Base-by-base conservation (phyloP, 2,113 vertebrate species). In the Coracopsis vasa region DNA sequence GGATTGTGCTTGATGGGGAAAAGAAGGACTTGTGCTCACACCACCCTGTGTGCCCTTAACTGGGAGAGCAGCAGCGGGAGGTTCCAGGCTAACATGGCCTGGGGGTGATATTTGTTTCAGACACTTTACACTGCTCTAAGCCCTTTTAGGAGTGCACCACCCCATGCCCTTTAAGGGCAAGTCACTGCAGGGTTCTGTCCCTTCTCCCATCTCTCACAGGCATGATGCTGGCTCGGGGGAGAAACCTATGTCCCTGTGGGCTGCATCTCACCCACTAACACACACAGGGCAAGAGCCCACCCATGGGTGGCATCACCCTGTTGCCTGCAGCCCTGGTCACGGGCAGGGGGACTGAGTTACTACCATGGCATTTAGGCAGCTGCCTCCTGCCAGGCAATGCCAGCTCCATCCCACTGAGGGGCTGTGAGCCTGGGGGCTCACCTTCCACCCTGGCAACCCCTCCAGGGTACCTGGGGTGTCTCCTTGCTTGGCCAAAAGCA, bases 241-340 rank as follows among this genome's bases (percentile, higher is more conserved):
- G 47, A 0, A 3, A 35, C 37, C 21, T 44, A 4, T 2, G 20
- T 60, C 8, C 54, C 41, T 5, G 0, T 7, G 48, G 31, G 35
- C 69, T 53, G 12, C 28, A 23, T 71, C 41, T 83, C 47, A 80
- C 35, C 28, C 45, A 56, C 24, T 53, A 69, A 41, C 3, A 1
- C 13, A 6, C 9, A 3, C 10, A 28, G 37, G 61, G 61, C 25
- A 53, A 41, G 33, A 74, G 10, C 37, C 37, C 37, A 53, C 13
- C 33, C 2, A 1, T 0, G 5, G 11, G 10, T 24, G 58, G 7
- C 44, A 83, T 25, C 0, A 0, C 8, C 24, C 33, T 19, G 20
- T 10, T 47, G 4, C 15, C 65, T 44, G 65, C 35, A 87, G 78
- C 50, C 72, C 45, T 41, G n/a, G n/a, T 16, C 9, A 11, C 0